phyloP scores from a whole-genome alignment of 2,888 invertebrate species.

The Reticulitermes lucifugus region DNA sequence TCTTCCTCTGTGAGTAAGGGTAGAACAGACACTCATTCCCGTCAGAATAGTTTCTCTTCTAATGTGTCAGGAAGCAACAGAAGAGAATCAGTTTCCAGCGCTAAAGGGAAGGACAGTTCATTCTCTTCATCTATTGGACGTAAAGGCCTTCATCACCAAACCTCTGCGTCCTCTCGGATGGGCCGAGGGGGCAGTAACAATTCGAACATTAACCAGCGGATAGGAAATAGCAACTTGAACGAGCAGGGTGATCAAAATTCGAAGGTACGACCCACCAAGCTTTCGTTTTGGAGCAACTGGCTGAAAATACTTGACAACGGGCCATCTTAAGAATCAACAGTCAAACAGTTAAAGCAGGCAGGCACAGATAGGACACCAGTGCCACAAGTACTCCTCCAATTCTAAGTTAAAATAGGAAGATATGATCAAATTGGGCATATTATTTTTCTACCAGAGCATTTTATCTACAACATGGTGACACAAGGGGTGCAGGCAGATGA shows the following conservation, averaged over 20 bases:
- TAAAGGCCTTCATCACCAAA: slow-evolving; percentile 47
- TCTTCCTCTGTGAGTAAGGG: slow-evolving; percentile 27
- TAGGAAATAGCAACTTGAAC: slow-evolving; percentile 21
- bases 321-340: slow-evolving; percentile 42
- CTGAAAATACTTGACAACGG: slow-evolving; percentile 64
- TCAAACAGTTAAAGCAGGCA: slow-evolving; percentile 26
- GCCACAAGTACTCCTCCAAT: slow-evolving; percentile 16
- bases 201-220: slow-evolving; percentile 9
- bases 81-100: slow-evolving; percentile 33
- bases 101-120: slow-evolving; percentile 41
- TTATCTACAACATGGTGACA: slow-evolving; percentile 18
- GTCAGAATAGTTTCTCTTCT: slow-evolving; percentile 43
- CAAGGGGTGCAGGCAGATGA: slow-evolving; percentile 24
- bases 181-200: slow-evolving; percentile 34
- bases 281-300: slow-evolving; percentile 77
- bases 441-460: slow-evolving; percentile 19
- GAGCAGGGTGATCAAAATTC: slow-evolving; percentile 47
- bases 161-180: slow-evolving; percentile 13
- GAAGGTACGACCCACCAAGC: slow-evolving; percentile 79
- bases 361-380: slow-evolving; percentile 39
- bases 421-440: slow-evolving; percentile 6
- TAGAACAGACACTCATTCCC: slow-evolving; percentile 23
- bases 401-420: slow-evolving; percentile 24
- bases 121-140: slow-evolving; percentile 35
- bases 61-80: slow-evolving; percentile 34